Evolutionary conservation across 2,797 vertebrate species (phyloP).

Genomic region (Galago senegalensis): DNA sequence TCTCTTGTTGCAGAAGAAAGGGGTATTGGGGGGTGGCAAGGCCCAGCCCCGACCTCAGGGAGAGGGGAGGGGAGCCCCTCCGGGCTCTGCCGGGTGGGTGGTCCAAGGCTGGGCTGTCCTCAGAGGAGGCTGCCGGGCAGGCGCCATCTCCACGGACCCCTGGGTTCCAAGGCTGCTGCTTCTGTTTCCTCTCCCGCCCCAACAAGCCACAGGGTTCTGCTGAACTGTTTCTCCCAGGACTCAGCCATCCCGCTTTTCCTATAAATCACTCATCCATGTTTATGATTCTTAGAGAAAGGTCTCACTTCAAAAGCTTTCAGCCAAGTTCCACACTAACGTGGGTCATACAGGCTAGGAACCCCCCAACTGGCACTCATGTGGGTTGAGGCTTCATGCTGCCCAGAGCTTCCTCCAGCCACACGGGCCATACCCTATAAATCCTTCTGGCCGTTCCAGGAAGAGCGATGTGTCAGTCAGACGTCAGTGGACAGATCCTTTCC

Average conservation of each 20-base stretch:
- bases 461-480: accelerated
- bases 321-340: accelerated
- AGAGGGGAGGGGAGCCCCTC: accelerated
- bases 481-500: accelerated
- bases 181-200: accelerated
- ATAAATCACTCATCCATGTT: neutral
- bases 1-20: neutral
- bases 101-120: neutral
- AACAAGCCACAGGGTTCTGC: neutral
- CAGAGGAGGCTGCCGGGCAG: neutral
- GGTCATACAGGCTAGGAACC: accelerated
- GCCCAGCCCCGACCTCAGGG: neutral
- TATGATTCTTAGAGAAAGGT: neutral
- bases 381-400: neutral
- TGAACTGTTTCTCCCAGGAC: accelerated
- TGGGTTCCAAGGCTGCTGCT: neutral
- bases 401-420: neutral
- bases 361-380: accelerated
- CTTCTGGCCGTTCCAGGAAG: neutral
- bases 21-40: neutral
- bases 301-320: neutral
- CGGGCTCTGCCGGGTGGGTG: accelerated
- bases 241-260: neutral
- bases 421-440: accelerated
- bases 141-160: neutral